Base-by-base conservation (phyloP, 1,140 invertebrate species). In the Drosophila lacertosa region DNA sequence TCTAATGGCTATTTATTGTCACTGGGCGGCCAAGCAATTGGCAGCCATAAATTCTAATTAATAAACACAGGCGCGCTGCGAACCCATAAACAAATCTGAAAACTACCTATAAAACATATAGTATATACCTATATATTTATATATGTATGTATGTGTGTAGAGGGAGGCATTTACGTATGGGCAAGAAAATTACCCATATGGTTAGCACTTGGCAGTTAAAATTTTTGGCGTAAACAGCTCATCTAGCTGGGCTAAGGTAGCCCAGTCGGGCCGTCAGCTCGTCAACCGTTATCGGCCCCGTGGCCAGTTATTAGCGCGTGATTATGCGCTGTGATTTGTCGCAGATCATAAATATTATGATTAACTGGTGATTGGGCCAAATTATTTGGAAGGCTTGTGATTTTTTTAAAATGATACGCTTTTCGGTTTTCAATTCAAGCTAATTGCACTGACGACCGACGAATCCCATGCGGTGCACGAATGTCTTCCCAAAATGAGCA, bases 11-110 rank as follows among this genome's bases (percentile, higher is more conserved):
- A 80, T 84, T 86, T 86, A 86, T 84, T 84, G 77, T 86, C 60
- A 83, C 51, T 74, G 63, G 59, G 55, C 72, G 63, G 70, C 35
- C 57, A 62, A 39, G 26, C 69, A 62, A 71, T 67, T 64, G 75
- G 18, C 71, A 53, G 51, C 47, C 54, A 88, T 86, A 86, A 86
- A 86, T 86, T 86, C 82, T 81, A 86, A 86, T 86, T 86, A 86
- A 86, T 81, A 86, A 86, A 64, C 74, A 65, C 64, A 54, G 48
- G 37, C 57, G 73, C 54, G 42, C 48, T 59, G 66, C 32, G 42
- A 37, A 32, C 35, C 50, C 22, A 66, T 62, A 72, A 78, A 67
- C 55, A 73, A 75, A 71, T 59, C 54, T 42, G 10, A 53, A 48
- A 51, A 44, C 44, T 29, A 45, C 32, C 35, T 22, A 16, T 64